phyloP scores from a whole-genome alignment of 1,140 invertebrate species.

The Ruditapes philippinarum region DNA sequence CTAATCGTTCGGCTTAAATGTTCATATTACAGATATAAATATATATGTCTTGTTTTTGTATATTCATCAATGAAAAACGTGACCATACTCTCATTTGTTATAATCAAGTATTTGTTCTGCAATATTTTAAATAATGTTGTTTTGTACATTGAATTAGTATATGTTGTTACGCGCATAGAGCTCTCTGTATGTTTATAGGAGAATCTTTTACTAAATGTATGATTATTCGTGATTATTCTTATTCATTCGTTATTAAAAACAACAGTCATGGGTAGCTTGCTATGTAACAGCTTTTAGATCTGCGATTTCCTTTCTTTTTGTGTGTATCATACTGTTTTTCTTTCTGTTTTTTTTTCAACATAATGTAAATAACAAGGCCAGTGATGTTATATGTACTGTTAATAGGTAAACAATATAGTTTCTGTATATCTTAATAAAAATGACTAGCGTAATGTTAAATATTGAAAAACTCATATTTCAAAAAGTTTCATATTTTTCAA shows the following conservation, averaged over 20 bases:
- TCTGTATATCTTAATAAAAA: too few species aligned
- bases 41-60: not conserved
- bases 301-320: not conserved
- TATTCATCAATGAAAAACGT: not conserved
- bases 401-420: too few species aligned
- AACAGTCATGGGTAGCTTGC: not conserved
- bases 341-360: too few species aligned
- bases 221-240: too few species aligned
- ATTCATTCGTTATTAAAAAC: not conserved
- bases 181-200: not conserved
- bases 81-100: not conserved
- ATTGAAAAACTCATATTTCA: too few species aligned
- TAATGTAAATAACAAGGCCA: not conserved
- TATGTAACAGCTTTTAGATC: not conserved
- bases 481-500: too few species aligned
- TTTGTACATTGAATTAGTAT: conserved; percentile 6
- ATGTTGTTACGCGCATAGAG: not conserved
- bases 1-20: not conserved
- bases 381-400: too few species aligned
- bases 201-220: not conserved
- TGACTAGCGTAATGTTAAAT: too few species aligned
- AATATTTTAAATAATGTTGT: not conserved
- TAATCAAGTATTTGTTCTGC: not conserved
- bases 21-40: not conserved
- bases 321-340: not conserved